phyloP scores from a whole-genome alignment of 2,113 vertebrate genomes.

The Corythoichthys intestinalis region DNA sequence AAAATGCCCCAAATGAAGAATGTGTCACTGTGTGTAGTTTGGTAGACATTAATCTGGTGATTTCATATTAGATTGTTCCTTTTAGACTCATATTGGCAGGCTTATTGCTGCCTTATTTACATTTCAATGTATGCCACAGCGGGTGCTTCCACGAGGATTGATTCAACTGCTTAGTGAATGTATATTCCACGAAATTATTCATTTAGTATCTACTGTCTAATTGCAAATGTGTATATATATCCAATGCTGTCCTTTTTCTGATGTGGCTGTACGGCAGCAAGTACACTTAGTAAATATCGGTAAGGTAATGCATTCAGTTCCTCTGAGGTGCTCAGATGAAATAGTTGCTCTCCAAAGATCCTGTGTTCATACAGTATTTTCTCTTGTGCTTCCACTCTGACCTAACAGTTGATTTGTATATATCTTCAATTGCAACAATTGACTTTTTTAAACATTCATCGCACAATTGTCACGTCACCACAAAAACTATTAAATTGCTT shows the following conservation, averaged over 20 bases:
- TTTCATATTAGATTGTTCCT: conserved; percentile 13
- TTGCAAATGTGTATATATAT: conserved; percentile 16
- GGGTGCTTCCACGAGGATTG: neutral
- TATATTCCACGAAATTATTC: conserved; percentile 14
- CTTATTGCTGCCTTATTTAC: conserved; percentile 15
- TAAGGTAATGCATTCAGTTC: conserved; percentile 30
- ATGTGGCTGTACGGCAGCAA: neutral
- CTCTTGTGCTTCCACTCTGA: conserved; percentile 57
- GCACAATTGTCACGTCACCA: neutral
- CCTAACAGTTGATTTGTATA: conserved; percentile 24
- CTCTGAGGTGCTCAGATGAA: conserved; percentile 29
- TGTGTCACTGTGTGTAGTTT: neutral
- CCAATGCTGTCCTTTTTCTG: neutral
- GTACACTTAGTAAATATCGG: conserved; percentile 11
- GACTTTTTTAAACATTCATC: conserved; percentile 13
- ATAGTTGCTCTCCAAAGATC: conserved; percentile 33
- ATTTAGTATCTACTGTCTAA: conserved; percentile 13
- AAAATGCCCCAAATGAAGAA: neutral
- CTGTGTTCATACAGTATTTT: conserved; percentile 22
- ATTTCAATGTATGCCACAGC: conserved; percentile 1
- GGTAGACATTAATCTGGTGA: neutral
- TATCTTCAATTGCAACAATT: conserved; percentile 16
- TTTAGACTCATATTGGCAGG: conserved; percentile 11
- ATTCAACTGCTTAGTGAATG: conserved; percentile 27
- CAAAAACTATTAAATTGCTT: neutral